These are phyloP conservation scores for Lagorchestes hirsutus DNA, from an alignment of 2,797 vertebrate species.

Conservation along the genomic window DNA sequence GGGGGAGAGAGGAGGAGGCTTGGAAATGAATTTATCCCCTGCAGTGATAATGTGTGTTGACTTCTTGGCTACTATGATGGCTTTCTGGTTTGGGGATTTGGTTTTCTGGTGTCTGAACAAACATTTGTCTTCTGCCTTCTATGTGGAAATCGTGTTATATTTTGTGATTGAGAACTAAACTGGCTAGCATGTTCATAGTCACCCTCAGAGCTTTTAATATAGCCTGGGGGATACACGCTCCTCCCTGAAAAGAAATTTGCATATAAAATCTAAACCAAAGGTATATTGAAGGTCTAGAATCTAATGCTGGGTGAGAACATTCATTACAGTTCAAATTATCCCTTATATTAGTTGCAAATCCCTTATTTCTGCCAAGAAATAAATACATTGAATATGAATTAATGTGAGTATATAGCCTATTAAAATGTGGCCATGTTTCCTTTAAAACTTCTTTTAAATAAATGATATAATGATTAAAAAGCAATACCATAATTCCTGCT, in stretches of 20 bases:
- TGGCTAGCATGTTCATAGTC: no score
- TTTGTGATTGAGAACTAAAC: no score
- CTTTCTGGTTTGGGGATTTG: no score
- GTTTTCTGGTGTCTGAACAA: no score
- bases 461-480: slow-evolving; percentile 29
- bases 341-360: not conserved
- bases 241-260: not conserved
- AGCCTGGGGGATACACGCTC: no score
- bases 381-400: slow-evolving; percentile 1
- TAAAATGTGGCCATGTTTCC: not conserved
- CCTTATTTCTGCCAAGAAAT: slow-evolving; percentile 19
- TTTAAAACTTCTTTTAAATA: slow-evolving; percentile 41
- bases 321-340: not conserved
- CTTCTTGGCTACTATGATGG: no score
- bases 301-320: not conserved
- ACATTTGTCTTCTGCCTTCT: no score
- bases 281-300: not conserved
- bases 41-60: no score
- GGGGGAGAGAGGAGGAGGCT: no score
- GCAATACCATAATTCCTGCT: not conserved
- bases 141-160: no score
- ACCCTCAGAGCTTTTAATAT: no score
- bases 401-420: not conserved
- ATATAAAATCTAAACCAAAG: not conserved
- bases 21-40: no score